These are phyloP conservation scores for Alligator sinensis DNA, from an alignment of 2,113 vertebrate species.

Conservation along the genomic window DNA sequence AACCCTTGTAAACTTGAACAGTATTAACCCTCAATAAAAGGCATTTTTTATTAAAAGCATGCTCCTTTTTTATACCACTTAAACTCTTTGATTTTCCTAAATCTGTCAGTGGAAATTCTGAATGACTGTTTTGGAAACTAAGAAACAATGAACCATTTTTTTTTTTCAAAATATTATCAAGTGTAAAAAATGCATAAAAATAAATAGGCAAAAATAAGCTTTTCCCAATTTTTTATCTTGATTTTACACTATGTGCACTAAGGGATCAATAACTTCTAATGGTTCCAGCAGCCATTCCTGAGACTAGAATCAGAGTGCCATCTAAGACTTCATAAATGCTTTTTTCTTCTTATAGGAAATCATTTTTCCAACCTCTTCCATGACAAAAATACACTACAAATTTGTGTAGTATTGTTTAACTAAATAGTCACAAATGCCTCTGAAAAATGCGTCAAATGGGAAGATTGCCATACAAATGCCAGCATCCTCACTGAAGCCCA, in stretches of 20 bases:
- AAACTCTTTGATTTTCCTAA: not conserved
- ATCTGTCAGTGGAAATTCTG: not conserved
- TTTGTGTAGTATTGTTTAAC: not conserved
- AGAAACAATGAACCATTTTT: not conserved
- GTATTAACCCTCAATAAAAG: not conserved
- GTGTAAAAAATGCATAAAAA: not conserved
- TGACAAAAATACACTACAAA: not conserved
- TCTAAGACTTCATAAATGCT: not conserved
- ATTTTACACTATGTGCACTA: not conserved
- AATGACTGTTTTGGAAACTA: not conserved
- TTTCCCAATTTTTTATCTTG: not conserved
- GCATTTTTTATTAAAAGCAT: not conserved
- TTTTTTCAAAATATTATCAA: not conserved
- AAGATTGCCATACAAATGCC: no score
- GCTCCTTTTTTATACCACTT: not conserved
- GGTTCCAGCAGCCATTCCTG: not conserved
- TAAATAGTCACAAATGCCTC: conserved; percentile 18
- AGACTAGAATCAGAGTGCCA: not conserved
- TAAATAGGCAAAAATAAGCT: not conserved
- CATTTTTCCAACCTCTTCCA: not conserved
- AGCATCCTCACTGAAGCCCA: no score
- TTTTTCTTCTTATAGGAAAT: not conserved
- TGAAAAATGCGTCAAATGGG: no score
- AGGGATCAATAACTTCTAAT: no score
- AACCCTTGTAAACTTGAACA: not conserved